Conservation (phyloP, 1,140 invertebrate genomes). For the Drosophila melanogaster region DNA sequence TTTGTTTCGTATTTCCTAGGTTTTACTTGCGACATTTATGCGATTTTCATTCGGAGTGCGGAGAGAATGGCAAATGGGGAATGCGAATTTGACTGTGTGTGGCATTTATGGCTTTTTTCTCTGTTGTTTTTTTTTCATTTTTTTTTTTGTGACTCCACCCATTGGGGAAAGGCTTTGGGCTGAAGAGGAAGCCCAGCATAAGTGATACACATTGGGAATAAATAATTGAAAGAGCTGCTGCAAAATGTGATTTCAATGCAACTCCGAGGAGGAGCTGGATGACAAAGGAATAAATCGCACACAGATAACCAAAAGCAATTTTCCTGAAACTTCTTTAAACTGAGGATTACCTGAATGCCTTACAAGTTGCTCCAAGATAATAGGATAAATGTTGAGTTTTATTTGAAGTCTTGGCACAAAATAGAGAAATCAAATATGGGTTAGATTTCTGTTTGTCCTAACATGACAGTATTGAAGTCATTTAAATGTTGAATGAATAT, state of each 20-base stretch:
- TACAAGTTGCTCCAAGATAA: constrained; percentile 26
- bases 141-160: neutral
- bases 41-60: constrained; percentile 38
- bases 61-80: constrained; percentile 38
- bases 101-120: constrained; percentile 49
- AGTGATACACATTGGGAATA: constrained; percentile 33
- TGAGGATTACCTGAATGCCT: constrained; percentile 32
- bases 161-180: constrained; percentile 19
- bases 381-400: constrained; percentile 25
- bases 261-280: constrained; percentile 7
- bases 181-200: constrained; percentile 16
- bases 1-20: constrained; percentile 51
- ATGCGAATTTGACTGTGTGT: constrained; percentile 39
- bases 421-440: constrained; percentile 19
- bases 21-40: constrained; percentile 59
- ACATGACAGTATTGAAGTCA: constrained; percentile 20
- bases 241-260: constrained; percentile 34
- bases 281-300: constrained; percentile 27
- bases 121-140: neutral
- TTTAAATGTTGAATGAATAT: constrained; percentile 17
- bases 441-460: constrained; percentile 14
- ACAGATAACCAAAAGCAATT: constrained; percentile 23
- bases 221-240: constrained; percentile 49
- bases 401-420: neutral
- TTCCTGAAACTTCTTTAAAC: constrained; percentile 22